Evolutionary conservation across 2,888 invertebrate genomes (phyloP), one percentile per base, ranked within the genome.

Genomic region (Cheilosia urbana): DNA sequence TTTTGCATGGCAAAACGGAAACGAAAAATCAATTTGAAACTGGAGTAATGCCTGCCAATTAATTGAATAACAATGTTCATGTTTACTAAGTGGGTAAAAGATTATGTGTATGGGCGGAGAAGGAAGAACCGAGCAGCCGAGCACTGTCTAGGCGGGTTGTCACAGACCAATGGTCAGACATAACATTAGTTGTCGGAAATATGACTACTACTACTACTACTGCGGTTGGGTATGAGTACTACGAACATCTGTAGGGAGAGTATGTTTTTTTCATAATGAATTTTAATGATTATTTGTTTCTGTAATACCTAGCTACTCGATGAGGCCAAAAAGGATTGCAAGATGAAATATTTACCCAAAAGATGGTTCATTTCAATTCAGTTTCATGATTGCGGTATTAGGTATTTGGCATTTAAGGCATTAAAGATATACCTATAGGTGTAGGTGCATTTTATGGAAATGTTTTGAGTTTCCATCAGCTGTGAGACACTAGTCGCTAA

Each of bases 61-160:
- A 65, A 63, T 73, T 63, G 63, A 73, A 69, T 69, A 73, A 73
- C 73, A 63, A 63, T 53, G 63, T 55, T 34, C 73, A 63, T 73
- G 63, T 73, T 73, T 73, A 63, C 53, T 73, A 73, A 73, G 63
- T 73, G 63, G 63, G 57, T 63, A 73, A 73, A 55, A 73, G 63
- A 65, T 65, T 57, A n/a, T n/a, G 55, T 37, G 47, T 55, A 55
- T 42, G 42, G 21, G 30, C 21, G n/a, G 42, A 9, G 42, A 42
- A 42, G 7, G 42, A 19, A 55, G 55, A 11, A n/a, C 47, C 30
- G 13, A 45, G 42, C 34, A 11, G 13, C 47, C 30, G 13, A 45
- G 42, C 34, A 9, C 42, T 62, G 30, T 24, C 11, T 34, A 49
- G 42, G 53, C 73, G 45, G 45, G 55, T 63, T 65, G 42, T 65